Percentiles rank a stretch among this genome's conserved stretches.
phyloP scores from a whole-genome alignment of 2,797 vertebrate species.

The Pangasius djambal region DNA sequence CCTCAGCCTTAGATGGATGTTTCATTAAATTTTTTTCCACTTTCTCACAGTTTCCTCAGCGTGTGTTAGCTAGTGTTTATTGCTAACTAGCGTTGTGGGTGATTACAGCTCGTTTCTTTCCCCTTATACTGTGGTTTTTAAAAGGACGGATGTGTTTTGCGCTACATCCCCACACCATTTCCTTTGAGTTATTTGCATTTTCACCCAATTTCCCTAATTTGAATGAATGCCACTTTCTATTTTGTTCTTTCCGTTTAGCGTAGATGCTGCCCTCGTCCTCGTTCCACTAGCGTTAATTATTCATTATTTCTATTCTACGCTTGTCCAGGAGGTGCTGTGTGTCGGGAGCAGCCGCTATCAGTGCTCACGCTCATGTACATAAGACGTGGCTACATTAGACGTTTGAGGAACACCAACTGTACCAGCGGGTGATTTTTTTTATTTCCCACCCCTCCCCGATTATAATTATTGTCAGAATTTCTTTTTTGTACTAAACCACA shows the following conservation, averaged over 20 bases:
- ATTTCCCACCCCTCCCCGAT: neutral
- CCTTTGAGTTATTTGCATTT: neutral
- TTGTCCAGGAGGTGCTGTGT: constrained; percentile 21
- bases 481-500: constrained; percentile 58
- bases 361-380: constrained; percentile 77
- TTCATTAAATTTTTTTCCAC: neutral
- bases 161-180: neutral
- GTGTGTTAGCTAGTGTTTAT: neutral
- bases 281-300: neutral
- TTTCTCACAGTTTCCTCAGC: neutral
- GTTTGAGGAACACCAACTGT: neutral
- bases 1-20: neutral
- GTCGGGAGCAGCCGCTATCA: constrained; percentile 90
- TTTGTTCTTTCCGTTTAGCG: neutral
- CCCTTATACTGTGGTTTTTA: neutral
- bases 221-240: neutral
- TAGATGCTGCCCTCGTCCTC: neutral
- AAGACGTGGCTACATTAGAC: constrained; percentile 11
- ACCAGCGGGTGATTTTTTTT: neutral
- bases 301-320: neutral
- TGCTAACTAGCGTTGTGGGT: neutral
- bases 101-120: neutral
- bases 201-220: neutral
- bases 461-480: constrained; percentile 47
- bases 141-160: neutral